Percentiles rank a stretch among this genome's conserved stretches.
Evolutionary conservation across 1,140 invertebrate species (phyloP).

Genomic region (Cardiocondyla obscurior): DNA sequence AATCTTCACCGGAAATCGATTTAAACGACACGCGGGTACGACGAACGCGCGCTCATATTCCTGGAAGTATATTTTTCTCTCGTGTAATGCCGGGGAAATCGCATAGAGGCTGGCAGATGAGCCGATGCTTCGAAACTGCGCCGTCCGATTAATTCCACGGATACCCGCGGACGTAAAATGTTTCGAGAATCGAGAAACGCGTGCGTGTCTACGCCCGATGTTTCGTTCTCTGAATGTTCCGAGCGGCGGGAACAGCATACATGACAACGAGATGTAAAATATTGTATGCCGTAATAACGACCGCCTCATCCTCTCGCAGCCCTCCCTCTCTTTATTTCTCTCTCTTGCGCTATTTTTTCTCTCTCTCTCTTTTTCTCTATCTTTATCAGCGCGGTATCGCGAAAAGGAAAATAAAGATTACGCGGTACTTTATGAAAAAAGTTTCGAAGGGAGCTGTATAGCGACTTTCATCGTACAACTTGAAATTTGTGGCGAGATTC

Average conservation of each 20-base stretch:
- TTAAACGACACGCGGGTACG: constrained; percentile 52
- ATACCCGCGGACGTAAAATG: constrained; percentile 40
- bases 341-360: no score
- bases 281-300: constrained; percentile 32
- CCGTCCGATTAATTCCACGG: constrained; percentile 50
- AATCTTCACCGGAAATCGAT: constrained; percentile 60
- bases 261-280: constrained; percentile 18
- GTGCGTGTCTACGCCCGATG: constrained; percentile 5
- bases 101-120: constrained; percentile 32
- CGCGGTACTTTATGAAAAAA: constrained; percentile 43
- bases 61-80: constrained; percentile 51
- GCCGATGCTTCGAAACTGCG: constrained; percentile 31
- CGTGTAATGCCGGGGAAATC: constrained; percentile 35
- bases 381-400: neutral
- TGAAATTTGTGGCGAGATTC: constrained; percentile 43
- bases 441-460: neutral
- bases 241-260: neutral
- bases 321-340: no score
- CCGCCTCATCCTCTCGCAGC: neutral
- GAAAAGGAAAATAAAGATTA: constrained; percentile 32
- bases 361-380: no score
- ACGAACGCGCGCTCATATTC: constrained; percentile 15
- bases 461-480: constrained; percentile 7
- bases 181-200: constrained; percentile 24
- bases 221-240: constrained; percentile 21